Evolutionary conservation across 2,888 invertebrate species (phyloP).

Genomic region (Tenthredo amoena): DNA sequence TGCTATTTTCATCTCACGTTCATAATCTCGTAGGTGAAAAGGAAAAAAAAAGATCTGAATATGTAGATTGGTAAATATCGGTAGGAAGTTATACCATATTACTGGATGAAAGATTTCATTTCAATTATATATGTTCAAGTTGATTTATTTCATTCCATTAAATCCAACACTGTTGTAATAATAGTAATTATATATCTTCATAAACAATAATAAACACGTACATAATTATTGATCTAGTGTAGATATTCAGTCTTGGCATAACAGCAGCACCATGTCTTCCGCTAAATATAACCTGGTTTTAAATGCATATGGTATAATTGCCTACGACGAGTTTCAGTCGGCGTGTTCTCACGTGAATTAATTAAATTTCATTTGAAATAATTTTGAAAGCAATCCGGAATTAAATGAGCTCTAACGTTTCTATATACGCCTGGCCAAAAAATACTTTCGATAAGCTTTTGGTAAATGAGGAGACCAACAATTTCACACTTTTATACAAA

Average conservation of each 20-base stretch:
- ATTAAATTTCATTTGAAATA: slow-evolving; percentile 30
- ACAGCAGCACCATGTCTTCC: slow-evolving; percentile 8
- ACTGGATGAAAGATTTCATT: not conserved
- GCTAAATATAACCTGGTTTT: not conserved
- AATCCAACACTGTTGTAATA: not conserved
- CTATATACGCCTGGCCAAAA: not conserved
- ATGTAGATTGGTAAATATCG: not conserved
- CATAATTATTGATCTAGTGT: not conserved
- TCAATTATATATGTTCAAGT: not conserved
- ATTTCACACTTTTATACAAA: slow-evolving; percentile 55
- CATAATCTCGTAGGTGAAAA: no score
- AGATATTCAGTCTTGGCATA: slow-evolving; percentile 10
- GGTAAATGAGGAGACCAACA: slow-evolving; percentile 51
- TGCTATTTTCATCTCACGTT: not conserved
- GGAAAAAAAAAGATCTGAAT: no score
- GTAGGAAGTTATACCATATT: not conserved
- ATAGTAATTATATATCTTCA: not conserved
- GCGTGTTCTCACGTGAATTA: slow-evolving; percentile 11
- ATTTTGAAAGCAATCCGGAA: not conserved
- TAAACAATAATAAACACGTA: not conserved
- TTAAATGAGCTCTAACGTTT: not conserved
- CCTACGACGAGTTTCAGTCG: not conserved
- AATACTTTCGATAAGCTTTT: slow-evolving; percentile 46
- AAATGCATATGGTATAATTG: not conserved
- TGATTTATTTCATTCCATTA: not conserved